A percentile compares a stretch with the other conserved stretches of the same genome.
Evolutionary conservation across 2,888 invertebrate species (phyloP).

Genomic region (Macaria notata): DNA sequence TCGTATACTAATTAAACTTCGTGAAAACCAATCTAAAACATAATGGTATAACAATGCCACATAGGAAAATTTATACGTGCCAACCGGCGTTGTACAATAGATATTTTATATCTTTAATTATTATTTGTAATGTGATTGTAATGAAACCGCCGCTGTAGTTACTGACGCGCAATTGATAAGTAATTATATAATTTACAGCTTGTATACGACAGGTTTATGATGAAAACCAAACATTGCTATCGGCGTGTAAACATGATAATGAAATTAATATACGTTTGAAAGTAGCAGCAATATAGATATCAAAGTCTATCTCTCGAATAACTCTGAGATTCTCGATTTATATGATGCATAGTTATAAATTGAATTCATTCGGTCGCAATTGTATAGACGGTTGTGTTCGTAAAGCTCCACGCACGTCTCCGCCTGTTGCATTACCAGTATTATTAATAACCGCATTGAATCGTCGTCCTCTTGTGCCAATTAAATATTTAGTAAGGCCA

Average conservation of each 20-base stretch:
- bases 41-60: conserved; percentile 1
- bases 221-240: no score
- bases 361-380: conserved; percentile 61
- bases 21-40: conserved; percentile 3
- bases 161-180: neutral
- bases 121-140: neutral
- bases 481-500: conserved; percentile 54
- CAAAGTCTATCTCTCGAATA: no score
- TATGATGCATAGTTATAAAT: conserved; percentile 22
- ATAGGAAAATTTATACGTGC: neutral
- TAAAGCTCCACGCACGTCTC: conserved; percentile 60
- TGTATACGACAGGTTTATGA: no score
- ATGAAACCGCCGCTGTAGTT: neutral
- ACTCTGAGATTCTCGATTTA: no score
- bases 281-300: no score
- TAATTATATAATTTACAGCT: no score
- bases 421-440: conserved; percentile 38
- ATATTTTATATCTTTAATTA: conserved; percentile 3
- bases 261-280: no score
- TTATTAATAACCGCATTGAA: conserved; percentile 67
- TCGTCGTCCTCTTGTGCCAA: conserved; percentile 63
- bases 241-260: no score
- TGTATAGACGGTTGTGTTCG: conserved; percentile 10
- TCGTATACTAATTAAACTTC: neutral
- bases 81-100: conserved; percentile 2